phyloP scores from a whole-genome alignment of 2,888 invertebrate genomes.

The Neria commutata region DNA sequence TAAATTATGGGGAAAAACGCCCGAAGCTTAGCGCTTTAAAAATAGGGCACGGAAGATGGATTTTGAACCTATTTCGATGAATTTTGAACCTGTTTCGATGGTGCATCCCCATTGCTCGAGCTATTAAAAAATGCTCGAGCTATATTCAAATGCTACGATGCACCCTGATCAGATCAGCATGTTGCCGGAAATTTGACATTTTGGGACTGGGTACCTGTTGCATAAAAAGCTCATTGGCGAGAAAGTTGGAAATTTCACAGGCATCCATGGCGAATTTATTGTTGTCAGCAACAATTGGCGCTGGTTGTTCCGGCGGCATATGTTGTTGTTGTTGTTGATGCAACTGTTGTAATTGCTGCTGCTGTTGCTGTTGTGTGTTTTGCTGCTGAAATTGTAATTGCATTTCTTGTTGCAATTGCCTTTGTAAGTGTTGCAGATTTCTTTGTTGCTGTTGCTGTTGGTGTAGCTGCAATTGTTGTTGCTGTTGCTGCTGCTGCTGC shows the following conservation, averaged over 20 bases:
- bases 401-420: slow-evolving; percentile 10
- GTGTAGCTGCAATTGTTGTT: slow-evolving; percentile 8
- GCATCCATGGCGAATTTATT: slow-evolving; percentile 70
- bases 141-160: too few relatives aligned
- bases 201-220: slow-evolving; percentile 83
- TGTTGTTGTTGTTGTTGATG: neutral
- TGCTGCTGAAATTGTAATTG: slow-evolving; percentile 33
- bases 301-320: too few relatives aligned
- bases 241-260: slow-evolving; percentile 82
- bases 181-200: too few relatives aligned
- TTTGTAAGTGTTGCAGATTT: neutral
- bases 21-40: too few relatives aligned
- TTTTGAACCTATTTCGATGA: too few relatives aligned
- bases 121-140: too few relatives aligned
- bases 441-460: neutral
- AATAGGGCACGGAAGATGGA: too few relatives aligned
- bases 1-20: too few relatives aligned
- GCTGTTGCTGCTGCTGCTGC: slow-evolving; percentile 17
- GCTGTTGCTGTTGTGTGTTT: slow-evolving; percentile 29
- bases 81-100: too few relatives aligned
- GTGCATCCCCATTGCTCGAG: too few relatives aligned
- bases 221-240: slow-evolving; percentile 83
- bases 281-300: slow-evolving; percentile 16
- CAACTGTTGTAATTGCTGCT: slow-evolving; percentile 16
- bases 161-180: too few relatives aligned